phyloP scores from a whole-genome alignment of 1,140 invertebrate genomes.

The Megathymus violae region DNA sequence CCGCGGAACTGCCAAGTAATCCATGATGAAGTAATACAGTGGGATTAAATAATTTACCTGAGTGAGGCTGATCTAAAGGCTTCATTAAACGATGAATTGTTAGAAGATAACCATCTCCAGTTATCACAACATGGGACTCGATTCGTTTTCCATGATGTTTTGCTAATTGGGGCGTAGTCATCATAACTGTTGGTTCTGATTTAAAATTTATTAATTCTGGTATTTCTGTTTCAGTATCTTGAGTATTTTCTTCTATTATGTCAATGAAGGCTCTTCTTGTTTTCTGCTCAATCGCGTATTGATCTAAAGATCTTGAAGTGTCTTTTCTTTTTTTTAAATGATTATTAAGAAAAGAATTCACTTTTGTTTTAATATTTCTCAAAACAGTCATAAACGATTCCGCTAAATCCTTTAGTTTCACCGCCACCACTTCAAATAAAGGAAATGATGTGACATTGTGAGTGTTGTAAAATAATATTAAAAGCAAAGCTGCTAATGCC shows the following conservation, averaged over 20 bases:
- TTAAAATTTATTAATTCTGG: constrained; percentile 37
- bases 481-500: neutral
- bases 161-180: constrained; percentile 84
- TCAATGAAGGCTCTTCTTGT: constrained; percentile 37
- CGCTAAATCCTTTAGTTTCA: constrained; percentile 45
- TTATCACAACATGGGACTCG: constrained; percentile 86
- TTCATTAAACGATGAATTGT: constrained; percentile 87
- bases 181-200: constrained; percentile 46
- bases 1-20: constrained; percentile 88
- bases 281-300: constrained; percentile 24
- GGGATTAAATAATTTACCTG: constrained; percentile 39
- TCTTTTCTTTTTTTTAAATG: constrained; percentile 5
- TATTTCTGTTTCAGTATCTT: constrained; percentile 36
- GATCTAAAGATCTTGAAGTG: neutral
- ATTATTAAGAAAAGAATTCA: constrained; percentile 40
- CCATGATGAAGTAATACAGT: constrained; percentile 90
- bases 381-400: constrained; percentile 36
- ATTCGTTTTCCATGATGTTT: constrained; percentile 86
- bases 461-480: constrained; percentile 16
- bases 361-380: constrained; percentile 37
- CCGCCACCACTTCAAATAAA: constrained; percentile 40
- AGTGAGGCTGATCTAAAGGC: constrained; percentile 37
- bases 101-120: constrained; percentile 74
- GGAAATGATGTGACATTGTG: constrained; percentile 19
- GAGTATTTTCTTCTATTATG: constrained; percentile 38